These are phyloP conservation scores for Heliconius nattereri DNA, from an alignment of 1,140 invertebrate genomes.

Conservation along the genomic window DNA sequence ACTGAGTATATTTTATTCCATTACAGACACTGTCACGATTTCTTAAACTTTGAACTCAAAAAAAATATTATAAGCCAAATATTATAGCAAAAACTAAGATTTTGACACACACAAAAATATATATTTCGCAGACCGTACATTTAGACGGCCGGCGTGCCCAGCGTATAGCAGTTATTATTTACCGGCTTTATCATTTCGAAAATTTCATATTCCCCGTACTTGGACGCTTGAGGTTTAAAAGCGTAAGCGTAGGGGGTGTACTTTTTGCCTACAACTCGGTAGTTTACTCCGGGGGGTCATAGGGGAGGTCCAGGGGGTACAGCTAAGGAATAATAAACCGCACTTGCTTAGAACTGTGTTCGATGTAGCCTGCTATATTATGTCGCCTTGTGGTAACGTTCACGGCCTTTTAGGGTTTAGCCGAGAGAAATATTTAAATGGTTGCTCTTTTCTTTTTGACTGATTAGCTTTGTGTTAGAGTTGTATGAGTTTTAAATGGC, in stretches of 20 bases:
- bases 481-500: not conserved
- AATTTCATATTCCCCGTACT: constrained; percentile 81
- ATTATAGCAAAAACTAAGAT: not conserved
- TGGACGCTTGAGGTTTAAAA: constrained; percentile 81
- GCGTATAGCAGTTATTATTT: constrained; percentile 80
- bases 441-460: constrained; percentile 18
- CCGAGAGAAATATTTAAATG: constrained; percentile 17
- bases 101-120: not conserved
- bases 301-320: constrained; percentile 50
- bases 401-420: constrained; percentile 23
- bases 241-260: constrained; percentile 69
- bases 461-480: constrained; percentile 1
- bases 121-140: constrained; percentile 60
- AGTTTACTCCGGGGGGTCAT: constrained; percentile 68
- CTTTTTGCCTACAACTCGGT: constrained; percentile 77
- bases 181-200: constrained; percentile 81
- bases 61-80: too few species aligned
- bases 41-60: too few species aligned
- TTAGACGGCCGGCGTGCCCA: constrained; percentile 71
- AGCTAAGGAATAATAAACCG: constrained; percentile 78
- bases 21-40: too few species aligned
- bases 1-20: too few species aligned
- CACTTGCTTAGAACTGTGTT: constrained; percentile 66
- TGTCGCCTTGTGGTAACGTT: constrained; percentile 37
- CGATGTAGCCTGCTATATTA: constrained; percentile 50